Conservation (phyloP, 2,797 vertebrate species). For the Aselliscus stoliczkanus region DNA sequence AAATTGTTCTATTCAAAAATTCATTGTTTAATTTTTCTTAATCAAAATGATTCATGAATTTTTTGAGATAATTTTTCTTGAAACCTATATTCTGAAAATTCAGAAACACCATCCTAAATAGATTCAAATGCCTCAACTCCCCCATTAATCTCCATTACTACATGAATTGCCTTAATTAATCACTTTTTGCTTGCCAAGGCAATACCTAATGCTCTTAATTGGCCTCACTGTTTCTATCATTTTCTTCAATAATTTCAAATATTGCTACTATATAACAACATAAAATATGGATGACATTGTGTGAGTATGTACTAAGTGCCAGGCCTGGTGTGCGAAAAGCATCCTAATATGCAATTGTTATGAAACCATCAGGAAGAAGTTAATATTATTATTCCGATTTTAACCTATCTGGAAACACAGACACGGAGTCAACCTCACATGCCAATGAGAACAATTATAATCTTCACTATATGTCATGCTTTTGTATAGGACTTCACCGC, state of each 20-base stretch:
- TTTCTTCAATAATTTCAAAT: not conserved
- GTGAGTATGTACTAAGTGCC: not conserved
- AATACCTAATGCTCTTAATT: not conserved
- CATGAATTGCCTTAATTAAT: not conserved
- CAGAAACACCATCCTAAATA: not conserved
- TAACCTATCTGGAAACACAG: not conserved
- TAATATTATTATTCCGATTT: not conserved
- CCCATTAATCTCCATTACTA: not conserved
- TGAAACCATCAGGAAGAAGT: not conserved
- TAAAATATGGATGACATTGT: not conserved
- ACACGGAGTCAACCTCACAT: not conserved
- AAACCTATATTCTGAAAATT: slow-evolving; percentile 11
- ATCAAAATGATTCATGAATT: not conserved
- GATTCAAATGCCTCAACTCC: not conserved
- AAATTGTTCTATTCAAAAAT: not conserved
- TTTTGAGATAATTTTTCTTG: not conserved
- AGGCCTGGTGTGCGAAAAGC: not conserved
- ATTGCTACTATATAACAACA: not conserved
- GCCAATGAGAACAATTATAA: not conserved
- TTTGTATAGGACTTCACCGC: not conserved
- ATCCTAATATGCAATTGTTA: not conserved
- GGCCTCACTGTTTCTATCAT: not conserved
- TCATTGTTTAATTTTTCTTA: slow-evolving; percentile 18
- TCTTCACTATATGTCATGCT: not conserved
- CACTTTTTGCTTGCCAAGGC: not conserved